These are phyloP conservation scores for Eulemur albifrons DNA, from an alignment of 2,797 vertebrate genomes.

Conservation along the genomic window DNA sequence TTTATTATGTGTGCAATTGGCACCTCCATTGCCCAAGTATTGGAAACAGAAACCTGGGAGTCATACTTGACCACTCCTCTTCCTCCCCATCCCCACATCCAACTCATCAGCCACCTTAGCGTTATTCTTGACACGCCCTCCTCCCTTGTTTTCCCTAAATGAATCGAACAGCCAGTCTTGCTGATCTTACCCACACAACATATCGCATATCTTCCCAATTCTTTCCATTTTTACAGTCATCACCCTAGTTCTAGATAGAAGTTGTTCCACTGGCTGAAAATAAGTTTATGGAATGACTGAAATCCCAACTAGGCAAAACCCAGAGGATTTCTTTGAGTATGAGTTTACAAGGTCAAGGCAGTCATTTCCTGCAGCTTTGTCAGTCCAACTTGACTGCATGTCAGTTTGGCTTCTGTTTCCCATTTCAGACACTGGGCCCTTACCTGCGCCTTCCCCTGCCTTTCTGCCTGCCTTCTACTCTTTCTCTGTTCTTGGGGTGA, in stretches of 20 bases:
- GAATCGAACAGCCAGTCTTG: neutral
- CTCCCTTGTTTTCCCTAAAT: neutral
- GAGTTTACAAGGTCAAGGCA: neutral
- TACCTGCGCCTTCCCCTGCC: too few species aligned
- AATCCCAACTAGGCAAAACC: neutral
- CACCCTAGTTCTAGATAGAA: neutral
- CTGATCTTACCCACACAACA: neutral
- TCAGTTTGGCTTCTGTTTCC: neutral
- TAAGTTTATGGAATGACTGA: neutral
- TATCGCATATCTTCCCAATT: neutral
- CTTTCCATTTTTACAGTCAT: neutral
- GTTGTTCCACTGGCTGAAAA: neutral
- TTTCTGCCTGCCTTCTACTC: neutral
- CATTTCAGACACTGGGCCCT: neutral
- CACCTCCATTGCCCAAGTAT: neutral
- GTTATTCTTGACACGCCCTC: neutral
- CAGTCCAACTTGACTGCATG: neutral
- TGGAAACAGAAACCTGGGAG: neutral
- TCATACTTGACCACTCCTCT: neutral
- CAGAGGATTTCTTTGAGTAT: neutral
- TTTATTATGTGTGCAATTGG: neutral
- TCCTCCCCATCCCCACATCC: neutral
- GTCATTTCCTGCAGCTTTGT: neutral
- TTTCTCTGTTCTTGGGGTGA: neutral
- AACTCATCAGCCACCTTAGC: neutral